These are phyloP conservation scores for Valencia hispanica DNA, from an alignment of 2,797 vertebrate species.

Conservation along the genomic window DNA sequence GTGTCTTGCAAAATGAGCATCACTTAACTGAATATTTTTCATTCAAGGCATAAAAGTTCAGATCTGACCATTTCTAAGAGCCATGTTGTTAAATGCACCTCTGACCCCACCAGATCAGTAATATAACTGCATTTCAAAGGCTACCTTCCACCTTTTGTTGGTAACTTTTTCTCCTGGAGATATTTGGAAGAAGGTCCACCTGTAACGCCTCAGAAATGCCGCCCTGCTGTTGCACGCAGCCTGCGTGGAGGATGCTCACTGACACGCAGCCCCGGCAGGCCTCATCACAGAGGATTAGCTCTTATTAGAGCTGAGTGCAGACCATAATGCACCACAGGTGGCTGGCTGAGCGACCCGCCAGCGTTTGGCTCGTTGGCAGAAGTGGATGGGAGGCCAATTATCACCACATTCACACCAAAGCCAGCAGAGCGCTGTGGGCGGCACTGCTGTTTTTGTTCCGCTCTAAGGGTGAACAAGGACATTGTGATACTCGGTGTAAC, in stretches of 20 bases:
- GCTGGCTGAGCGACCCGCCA: conserved; percentile 39
- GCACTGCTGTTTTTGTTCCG: conserved; percentile 13
- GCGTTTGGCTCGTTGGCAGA: conserved; percentile 49
- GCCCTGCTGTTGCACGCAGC: conserved; percentile 6
- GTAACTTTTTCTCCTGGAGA: not conserved
- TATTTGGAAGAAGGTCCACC: conserved; percentile 3
- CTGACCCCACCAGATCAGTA: not conserved
- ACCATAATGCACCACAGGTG: conserved; percentile 68
- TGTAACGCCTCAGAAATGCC: conserved; percentile 6
- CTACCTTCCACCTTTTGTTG: not conserved
- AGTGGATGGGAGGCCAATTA: conserved; percentile 65
- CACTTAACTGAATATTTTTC: not conserved
- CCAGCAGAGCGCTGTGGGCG: conserved; percentile 20
- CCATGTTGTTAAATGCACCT: not conserved
- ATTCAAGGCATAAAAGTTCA: not conserved
- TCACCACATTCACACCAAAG: conserved; percentile 40
- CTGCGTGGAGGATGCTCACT: conserved; percentile 31
- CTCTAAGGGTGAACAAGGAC: conserved; percentile 35
- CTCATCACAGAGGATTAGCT: conserved; percentile 60
- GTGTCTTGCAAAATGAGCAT: not conserved
- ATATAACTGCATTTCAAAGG: not conserved
- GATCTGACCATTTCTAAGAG: not conserved
- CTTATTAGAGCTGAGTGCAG: conserved; percentile 60
- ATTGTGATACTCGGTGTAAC: conserved; percentile 33
- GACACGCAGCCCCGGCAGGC: conserved; percentile 26